Percentiles rank a stretch among this genome's conserved stretches.
Conservation (phyloP, 2,888 invertebrate genomes). For the Phyllotreta striolata region DNA sequence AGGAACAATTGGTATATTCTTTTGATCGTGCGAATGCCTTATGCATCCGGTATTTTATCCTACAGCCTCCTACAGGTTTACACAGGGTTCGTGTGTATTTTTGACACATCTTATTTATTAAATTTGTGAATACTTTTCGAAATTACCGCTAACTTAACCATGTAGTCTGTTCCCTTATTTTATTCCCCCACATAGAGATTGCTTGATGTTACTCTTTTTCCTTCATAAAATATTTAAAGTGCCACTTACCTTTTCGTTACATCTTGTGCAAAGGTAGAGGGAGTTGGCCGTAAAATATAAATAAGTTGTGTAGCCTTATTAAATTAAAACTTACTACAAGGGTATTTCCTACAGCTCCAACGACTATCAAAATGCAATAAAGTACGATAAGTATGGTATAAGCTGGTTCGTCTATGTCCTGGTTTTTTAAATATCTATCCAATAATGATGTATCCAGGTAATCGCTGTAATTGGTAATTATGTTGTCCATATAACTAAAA, state of each 20-base stretch:
- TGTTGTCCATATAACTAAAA: conserved; percentile 4
- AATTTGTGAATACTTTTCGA: too few species aligned
- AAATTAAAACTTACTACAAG: conserved; percentile 71
- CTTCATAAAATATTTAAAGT: conserved; percentile 1
- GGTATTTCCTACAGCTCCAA: conserved; percentile 86
- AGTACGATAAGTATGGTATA: conserved; percentile 72
- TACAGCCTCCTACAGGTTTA: too few species aligned
- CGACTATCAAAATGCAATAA: conserved; percentile 78
- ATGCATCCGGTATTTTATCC: too few species aligned
- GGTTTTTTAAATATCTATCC: conserved; percentile 72
- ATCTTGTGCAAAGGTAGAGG: background rate
- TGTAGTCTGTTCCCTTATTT: too few species aligned
- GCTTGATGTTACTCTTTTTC: background rate
- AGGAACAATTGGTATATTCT: too few species aligned
- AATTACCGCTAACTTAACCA: too few species aligned
- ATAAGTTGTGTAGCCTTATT: background rate
- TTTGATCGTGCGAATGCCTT: too few species aligned
- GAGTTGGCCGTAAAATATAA: background rate
- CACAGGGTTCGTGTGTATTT: too few species aligned
- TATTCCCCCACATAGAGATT: background rate
- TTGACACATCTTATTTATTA: too few species aligned
- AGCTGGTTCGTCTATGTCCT: conserved; percentile 75
- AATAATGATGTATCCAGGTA: conserved; percentile 61
- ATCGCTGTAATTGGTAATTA: conserved; percentile 35
- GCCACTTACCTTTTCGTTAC: conserved; percentile 4